These are phyloP conservation scores for Dryadula phaetusa DNA, from an alignment of 2,888 invertebrate genomes.

Conservation along the genomic window DNA sequence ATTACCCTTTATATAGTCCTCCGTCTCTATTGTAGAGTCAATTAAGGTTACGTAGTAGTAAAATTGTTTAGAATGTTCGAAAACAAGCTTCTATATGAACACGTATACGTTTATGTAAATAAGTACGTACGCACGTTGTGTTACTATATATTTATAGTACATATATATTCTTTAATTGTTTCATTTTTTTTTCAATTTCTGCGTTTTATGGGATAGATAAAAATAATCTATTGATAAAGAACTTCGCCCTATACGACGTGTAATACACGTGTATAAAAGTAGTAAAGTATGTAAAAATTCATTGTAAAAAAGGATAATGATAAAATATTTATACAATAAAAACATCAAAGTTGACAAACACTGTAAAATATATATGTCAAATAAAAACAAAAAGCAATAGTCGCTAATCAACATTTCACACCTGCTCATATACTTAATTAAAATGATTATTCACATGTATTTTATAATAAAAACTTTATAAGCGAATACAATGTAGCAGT, in stretches of 20 bases:
- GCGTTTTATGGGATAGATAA: too few relatives aligned
- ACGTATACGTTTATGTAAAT: too few relatives aligned
- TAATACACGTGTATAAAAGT: not conserved
- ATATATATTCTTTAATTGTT: too few relatives aligned
- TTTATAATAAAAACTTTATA: not conserved
- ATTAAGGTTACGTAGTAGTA: not conserved
- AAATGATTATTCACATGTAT: conserved; percentile 18
- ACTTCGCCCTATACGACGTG: not conserved
- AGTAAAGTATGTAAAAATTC: not conserved
- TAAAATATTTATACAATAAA: not conserved
- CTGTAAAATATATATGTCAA: not conserved
- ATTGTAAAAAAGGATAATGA: not conserved
- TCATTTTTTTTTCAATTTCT: too few relatives aligned
- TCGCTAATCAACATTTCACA: conserved; percentile 5
- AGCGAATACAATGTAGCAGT: not conserved
- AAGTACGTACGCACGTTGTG: not conserved
- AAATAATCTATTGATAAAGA: too few relatives aligned
- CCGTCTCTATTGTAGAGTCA: conserved; percentile 8
- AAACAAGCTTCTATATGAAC: not conserved
- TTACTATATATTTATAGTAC: too few relatives aligned
- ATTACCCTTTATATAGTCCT: conserved; percentile 5
- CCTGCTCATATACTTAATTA: conserved; percentile 17
- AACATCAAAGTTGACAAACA: conserved; percentile 2
- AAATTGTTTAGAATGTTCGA: not conserved
- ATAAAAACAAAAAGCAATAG: not conserved